These are phyloP conservation scores for Meiosimyza decipiens DNA, from an alignment of 2,888 invertebrate genomes.

Conservation along the genomic window DNA sequence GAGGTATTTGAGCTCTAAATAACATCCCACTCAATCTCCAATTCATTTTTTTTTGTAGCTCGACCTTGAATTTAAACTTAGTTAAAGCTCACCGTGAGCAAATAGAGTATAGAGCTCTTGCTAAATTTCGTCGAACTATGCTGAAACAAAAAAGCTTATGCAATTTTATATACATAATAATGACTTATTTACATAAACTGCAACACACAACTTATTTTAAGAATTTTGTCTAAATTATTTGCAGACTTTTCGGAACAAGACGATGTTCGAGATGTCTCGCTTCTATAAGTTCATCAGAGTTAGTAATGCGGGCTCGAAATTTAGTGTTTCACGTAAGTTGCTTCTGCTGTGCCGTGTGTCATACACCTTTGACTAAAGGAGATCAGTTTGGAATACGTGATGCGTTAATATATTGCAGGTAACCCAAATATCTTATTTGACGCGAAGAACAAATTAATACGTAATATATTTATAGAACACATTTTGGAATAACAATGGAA, in stretches of 20 bases:
- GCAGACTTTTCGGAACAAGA: constrained; percentile 89
- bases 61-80: too few species aligned
- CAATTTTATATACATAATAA: too few species aligned
- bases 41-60: too few species aligned
- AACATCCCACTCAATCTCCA: too few species aligned
- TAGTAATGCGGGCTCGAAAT: constrained; percentile 94
- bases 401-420: constrained; percentile 88
- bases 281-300: constrained; percentile 87
- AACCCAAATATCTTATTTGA: constrained; percentile 33
- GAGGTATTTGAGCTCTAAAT: too few species aligned
- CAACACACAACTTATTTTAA: too few species aligned
- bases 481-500: constrained; percentile 65
- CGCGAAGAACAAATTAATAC: not conserved
- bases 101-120: too few species aligned
- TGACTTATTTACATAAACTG: too few species aligned
- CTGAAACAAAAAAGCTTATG: too few species aligned
- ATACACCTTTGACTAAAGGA: constrained; percentile 87
- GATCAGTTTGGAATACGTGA: constrained; percentile 95
- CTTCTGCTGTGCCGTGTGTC: constrained; percentile 92
- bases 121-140: too few species aligned
- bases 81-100: too few species aligned
- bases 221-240: constrained; percentile 53
- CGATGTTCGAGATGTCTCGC: constrained; percentile 91
- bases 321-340: constrained; percentile 95
- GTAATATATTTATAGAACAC: constrained; percentile 55